Evolutionary conservation across 2,888 invertebrate genomes (phyloP), one percentile per base, ranked within the genome.

Genomic region (Selenia dentaria): DNA sequence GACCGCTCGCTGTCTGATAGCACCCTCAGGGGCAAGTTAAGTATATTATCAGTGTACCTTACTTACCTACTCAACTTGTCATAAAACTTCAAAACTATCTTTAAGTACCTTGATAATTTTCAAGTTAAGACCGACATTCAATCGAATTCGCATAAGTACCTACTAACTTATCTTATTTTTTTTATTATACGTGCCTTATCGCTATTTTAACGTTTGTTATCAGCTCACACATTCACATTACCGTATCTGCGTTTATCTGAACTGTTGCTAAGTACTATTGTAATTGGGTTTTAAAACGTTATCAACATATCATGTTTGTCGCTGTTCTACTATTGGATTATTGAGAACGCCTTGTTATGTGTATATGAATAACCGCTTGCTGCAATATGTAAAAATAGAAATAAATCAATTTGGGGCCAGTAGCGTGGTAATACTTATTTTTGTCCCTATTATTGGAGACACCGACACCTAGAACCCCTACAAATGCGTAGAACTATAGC

Each of bases 181-280:
- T 16, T n/a, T 36, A 41, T 22, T 11, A 2, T 14, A 26, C 2
- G 12, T 5, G 8, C 24, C 10, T 35, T 36, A 40, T 40, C 40
- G 20, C 29, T 39, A 29, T 28, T 45, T 37, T 12, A 40, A 40
- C 31, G 9, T 43, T 25, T 31, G 20, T 46, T 40, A 40, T 46
- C 40, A 27, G 24, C 25, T 10, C 25, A 8, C 10, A 5, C 25
- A 39, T 18, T 27, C 29, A 42, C 13, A 44, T 37, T 33, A 16
- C 16, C 3, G 25, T 25, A 10, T 8, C 10, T 25, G 9, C 9
- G 1, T 10, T 10, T 25, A 25, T 25, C 20, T 28, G 24, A 25
- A 25, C 32, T 49, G 61, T 61, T 61, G 55, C 56, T 50, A 62
- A 61, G 52, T 59, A 50, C 8, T 36, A 24, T 24, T 35, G 36